Conservation (phyloP, 2,113 vertebrate genomes). For the Epinephelus cyanopodus region DNA sequence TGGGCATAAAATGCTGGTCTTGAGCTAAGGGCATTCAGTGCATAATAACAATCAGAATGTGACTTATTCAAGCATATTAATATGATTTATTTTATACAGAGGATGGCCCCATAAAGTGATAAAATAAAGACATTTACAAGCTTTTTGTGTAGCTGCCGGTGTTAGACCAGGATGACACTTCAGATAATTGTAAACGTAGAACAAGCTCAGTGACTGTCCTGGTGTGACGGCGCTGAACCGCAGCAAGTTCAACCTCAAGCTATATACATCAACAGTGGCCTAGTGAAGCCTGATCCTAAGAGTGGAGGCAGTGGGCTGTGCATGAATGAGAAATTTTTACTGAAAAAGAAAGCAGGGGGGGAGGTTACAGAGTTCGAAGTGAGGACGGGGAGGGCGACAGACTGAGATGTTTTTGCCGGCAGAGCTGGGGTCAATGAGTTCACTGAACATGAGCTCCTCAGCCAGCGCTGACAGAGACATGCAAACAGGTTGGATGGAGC, state of each 20-base stretch:
- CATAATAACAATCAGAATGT: neutral
- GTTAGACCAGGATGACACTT: neutral
- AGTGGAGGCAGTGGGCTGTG: constrained; percentile 30
- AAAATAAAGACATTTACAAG: neutral
- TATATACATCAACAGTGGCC: constrained; percentile 20
- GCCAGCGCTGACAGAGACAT: constrained; percentile 65
- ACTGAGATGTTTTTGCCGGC: constrained; percentile 73
- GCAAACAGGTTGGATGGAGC: constrained; percentile 70
- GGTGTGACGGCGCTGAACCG: constrained; percentile 12
- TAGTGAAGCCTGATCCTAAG: constrained; percentile 9
- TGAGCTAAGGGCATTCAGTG: constrained; percentile 11
- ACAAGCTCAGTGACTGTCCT: neutral
- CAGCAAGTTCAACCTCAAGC: constrained; percentile 10
- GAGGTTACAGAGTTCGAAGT: constrained; percentile 75
- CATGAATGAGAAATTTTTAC: constrained; percentile 31
- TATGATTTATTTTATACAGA: neutral
- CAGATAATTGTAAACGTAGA: neutral
- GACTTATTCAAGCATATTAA: constrained; percentile 5
- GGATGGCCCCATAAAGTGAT: neutral
- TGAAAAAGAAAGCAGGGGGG: constrained; percentile 41
- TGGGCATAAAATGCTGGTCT: constrained; percentile 34
- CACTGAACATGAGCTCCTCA: constrained; percentile 71
- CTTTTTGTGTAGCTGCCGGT: neutral
- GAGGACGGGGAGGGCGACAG: constrained; percentile 62
- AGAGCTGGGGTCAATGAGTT: constrained; percentile 81